Evolutionary conservation across 2,888 invertebrate species (phyloP).

Genomic region (Myopa tessellatipennis): DNA sequence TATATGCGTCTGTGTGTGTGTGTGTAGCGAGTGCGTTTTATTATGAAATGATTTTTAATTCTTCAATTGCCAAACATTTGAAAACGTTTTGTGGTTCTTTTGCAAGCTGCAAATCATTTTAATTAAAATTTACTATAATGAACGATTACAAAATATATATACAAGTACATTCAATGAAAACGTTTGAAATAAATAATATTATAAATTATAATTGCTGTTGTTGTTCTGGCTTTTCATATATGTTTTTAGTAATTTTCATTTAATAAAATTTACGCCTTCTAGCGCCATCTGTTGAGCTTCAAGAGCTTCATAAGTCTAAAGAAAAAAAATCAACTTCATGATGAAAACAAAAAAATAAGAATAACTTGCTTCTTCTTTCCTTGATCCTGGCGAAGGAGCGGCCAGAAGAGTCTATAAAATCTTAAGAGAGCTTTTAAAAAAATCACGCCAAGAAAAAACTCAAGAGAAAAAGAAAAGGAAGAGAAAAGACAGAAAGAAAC

Average conservation of each 20-base stretch:
- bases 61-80: constrained; percentile 36
- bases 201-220: neutral
- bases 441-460: constrained; percentile 24
- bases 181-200: neutral
- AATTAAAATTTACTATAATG: constrained; percentile 54
- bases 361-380: neutral
- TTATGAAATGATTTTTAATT: constrained; percentile 39
- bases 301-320: neutral
- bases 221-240: neutral
- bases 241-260: neutral
- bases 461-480: constrained; percentile 28
- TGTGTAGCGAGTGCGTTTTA: constrained; percentile 39
- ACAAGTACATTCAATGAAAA: neutral
- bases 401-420: neutral
- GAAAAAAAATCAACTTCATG: constrained; percentile 18
- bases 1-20: constrained; percentile 17
- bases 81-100: constrained; percentile 51
- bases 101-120: constrained; percentile 56
- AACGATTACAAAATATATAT: constrained; percentile 12
- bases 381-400: neutral
- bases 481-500: constrained; percentile 47
- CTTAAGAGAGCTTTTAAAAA: constrained; percentile 20
- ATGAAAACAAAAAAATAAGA: constrained; percentile 1
- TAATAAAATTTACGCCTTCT: constrained; percentile 25
- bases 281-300: constrained; percentile 54